phyloP scores from a whole-genome alignment of 35 echinoderm and acorn worm species.

The Hemicentrotus pulcherrimus region DNA sequence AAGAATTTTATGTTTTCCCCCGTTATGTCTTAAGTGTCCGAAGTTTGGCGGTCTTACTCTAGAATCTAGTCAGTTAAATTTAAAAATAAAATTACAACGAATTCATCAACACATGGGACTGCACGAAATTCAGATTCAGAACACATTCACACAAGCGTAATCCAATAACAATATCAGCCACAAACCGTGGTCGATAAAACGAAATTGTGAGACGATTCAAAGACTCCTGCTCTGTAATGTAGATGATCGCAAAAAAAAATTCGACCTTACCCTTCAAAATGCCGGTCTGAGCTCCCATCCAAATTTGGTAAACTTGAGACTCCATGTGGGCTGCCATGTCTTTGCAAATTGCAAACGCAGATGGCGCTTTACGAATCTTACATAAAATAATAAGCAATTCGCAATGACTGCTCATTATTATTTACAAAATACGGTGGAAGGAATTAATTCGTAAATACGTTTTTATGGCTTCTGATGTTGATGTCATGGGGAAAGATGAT shows the following conservation, averaged over 20 bases:
- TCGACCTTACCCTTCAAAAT: slow-evolving; percentile 7
- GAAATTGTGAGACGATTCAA: neutral
- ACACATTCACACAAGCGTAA: neutral
- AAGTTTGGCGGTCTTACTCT: too few species aligned
- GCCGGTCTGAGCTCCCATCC: slow-evolving; percentile 18
- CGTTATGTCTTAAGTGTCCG: too few species aligned
- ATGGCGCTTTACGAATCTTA: neutral
- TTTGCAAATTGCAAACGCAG: neutral
- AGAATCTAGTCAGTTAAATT: too few species aligned
- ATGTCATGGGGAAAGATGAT: slow-evolving; percentile 3
- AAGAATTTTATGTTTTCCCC: too few species aligned
- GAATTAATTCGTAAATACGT: neutral
- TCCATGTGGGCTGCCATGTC: slow-evolving; percentile 27
- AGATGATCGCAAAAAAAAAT: neutral
- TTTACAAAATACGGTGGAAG: neutral
- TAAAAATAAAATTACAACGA: neutral
- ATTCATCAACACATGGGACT: neutral
- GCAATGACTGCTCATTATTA: slow-evolving; percentile 17
- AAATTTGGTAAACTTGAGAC: neutral
- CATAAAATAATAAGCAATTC: neutral
- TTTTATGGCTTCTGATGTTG: slow-evolving; percentile 18
- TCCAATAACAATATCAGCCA: neutral
- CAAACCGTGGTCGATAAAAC: neutral
- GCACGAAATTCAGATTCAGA: neutral
- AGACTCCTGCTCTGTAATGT: neutral